Evolutionary conservation across 2,888 invertebrate genomes (phyloP), one percentile per base, ranked within the genome.

Genomic region (Nomada hirtipes): DNA sequence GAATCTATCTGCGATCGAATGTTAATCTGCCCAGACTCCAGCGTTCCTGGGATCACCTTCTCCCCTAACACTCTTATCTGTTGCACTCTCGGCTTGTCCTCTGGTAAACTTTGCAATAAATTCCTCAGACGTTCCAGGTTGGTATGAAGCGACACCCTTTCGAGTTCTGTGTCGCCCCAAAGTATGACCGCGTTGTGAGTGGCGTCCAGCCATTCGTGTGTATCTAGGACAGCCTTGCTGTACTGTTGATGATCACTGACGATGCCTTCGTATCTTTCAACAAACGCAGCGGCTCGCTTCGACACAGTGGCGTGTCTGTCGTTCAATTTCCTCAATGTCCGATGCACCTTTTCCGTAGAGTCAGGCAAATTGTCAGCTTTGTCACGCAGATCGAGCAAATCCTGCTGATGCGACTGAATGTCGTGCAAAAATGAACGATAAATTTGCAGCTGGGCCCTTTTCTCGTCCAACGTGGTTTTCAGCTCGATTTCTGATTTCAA

Each of bases 231-330:
- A 23, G 97, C 97, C 93, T 97, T 98, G 83, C 96, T 97, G 92
- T 98, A 98, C 87, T 97, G 97, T 89, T 98, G 98, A 93, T 98
- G 98, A 89, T 97, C 97, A 91, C 96, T 97, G 0, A 98, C 98
- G 89, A 98, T 97, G 0, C 95, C 96, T 94, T 98, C 98, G 91
- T 98, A 98, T 84, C 96, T 96, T 90, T 97, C 97, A 0, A 98
- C 97, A 90, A 96, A 98, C 15, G 95, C 95, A 91, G 97, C 96
- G 0, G 97, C 96, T 88, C 97, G 95, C 78, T 96, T 95, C 55
- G 97, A 94, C 75, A 98, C 94, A 67, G 95, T 95, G 11, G 96
- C 95, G 91, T 98, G 98, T 86, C 97, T 96, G 74, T 96, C 95
- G 0, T 96, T 96, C 26, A 98, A 29, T 44, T 61, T 85, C 42